Evolutionary conservation across 2,113 vertebrate genomes (phyloP), one percentile per base, ranked within the genome.

Genomic region (Lynx canadensis): DNA sequence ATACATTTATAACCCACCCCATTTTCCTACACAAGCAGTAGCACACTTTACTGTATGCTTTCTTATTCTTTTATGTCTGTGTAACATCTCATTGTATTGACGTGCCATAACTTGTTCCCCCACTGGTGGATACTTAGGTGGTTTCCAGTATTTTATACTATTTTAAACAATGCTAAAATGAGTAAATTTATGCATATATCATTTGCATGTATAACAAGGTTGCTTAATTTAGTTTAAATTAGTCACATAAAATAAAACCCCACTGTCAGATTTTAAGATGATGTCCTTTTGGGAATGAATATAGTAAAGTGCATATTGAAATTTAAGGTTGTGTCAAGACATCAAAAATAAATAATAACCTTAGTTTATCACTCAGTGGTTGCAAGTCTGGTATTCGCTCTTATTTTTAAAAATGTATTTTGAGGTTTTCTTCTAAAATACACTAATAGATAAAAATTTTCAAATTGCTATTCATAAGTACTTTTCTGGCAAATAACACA

Each of bases 191-290:
- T 78, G 21, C 25, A 68, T 74, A 65, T 18, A 29, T 85, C 55
- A 36, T 82, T 94, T 93, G 27, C 41, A 78, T 86, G 13, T 76
- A n/a, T 93, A 82, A 29, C 55, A 93, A 23, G 8, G 1, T 83
- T 94, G 45, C 38, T 90, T 92, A 52, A 45, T 81, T 89, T 97
- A 71, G 52, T 89, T 69, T 88, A 66, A 71, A 14, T 93, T 55
- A 79, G 68, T 52, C 33, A 45, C 23, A 11, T 73, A 76, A 94
- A 92, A 89, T 80, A 78, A 88, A 41, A 16, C 23, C 68, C 18
- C 68, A 71, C 33, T 96, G 68, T 86, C 48, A 86, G 0, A 63
- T 76, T 94, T 94, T 57, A 96, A 66, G 73, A 69, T 82, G 60
- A 66, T 11, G 31, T 79, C 6, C 78, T 95, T 91, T 96, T 14